Evolutionary conservation across 2,113 vertebrate genomes (phyloP).

Genomic region (Egretta garzetta): DNA sequence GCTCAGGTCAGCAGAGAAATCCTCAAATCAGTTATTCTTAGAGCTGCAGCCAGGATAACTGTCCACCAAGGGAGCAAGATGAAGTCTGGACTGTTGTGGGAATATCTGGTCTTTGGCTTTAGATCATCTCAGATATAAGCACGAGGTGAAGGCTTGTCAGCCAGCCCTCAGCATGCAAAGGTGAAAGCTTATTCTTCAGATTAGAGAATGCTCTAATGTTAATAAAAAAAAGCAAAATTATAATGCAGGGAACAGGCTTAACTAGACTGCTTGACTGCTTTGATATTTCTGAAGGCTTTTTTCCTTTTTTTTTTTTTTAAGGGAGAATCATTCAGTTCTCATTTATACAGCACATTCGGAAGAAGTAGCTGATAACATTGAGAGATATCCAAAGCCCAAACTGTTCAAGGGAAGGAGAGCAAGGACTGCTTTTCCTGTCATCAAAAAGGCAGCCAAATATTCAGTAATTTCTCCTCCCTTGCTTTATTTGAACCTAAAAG

Average conservation of each 20-base stretch:
- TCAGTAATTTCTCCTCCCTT: neutral
- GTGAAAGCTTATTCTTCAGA: neutral
- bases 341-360: neutral
- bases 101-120: neutral
- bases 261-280: neutral
- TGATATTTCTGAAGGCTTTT: neutral
- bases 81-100: neutral
- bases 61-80: neutral
- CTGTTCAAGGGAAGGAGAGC: neutral
- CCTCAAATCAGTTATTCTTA: neutral
- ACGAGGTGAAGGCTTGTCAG: neutral
- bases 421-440: neutral
- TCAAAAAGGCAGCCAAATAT: neutral
- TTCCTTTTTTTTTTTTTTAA: neutral
- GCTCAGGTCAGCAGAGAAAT: neutral
- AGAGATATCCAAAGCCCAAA: neutral
- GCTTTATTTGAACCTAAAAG: neutral
- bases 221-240: neutral
- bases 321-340: neutral
- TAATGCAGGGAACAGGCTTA: neutral
- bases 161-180: neutral
- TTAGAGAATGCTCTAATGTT: neutral
- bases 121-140: neutral
- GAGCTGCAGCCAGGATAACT: neutral
- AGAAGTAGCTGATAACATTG: neutral